Percentiles rank a stretch among this genome's conserved stretches.
These are phyloP conservation scores for Heliconius hermathena DNA, from an alignment of 1,140 invertebrate species.

Conservation along the genomic window DNA sequence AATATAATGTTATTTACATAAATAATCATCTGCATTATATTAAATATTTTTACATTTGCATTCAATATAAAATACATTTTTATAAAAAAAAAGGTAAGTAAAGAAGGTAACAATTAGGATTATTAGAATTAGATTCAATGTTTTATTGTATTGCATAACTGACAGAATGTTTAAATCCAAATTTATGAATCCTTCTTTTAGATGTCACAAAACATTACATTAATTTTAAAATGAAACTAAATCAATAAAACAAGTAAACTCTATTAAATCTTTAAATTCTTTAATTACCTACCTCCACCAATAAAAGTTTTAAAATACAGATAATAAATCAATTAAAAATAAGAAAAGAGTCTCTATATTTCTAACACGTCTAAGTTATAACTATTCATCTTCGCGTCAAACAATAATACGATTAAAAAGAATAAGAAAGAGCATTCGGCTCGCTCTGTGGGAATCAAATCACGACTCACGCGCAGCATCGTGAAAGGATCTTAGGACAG, in stretches of 20 bases:
- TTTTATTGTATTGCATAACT: neutral
- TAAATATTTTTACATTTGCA: too few relatives aligned
- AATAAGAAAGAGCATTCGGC: slow-evolving; percentile 37
- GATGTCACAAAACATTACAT: neutral
- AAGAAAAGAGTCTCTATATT: slow-evolving; percentile 15
- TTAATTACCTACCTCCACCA: neutral
- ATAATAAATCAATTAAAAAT: slow-evolving; percentile 6
- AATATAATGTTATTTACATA: neutral
- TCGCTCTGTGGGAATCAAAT: slow-evolving; percentile 77
- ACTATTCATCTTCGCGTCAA: slow-evolving; percentile 38
- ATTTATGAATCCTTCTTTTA: neutral
- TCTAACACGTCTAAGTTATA: slow-evolving; percentile 29
- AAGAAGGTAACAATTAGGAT: too few relatives aligned
- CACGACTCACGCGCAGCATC: slow-evolving; percentile 72
- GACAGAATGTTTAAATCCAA: neutral
- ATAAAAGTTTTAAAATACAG: neutral
- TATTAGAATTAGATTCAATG: too few relatives aligned
- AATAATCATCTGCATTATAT: neutral
- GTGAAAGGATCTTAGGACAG: slow-evolving; percentile 62
- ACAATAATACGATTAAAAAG: slow-evolving; percentile 41
- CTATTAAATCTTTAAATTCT: neutral
- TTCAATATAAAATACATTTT: too few relatives aligned
- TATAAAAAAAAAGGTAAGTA: too few relatives aligned
- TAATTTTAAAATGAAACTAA: neutral
- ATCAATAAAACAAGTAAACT: neutral